Conservation (phyloP, 2,888 invertebrate species). For the Carpatolechia fugitivella region DNA sequence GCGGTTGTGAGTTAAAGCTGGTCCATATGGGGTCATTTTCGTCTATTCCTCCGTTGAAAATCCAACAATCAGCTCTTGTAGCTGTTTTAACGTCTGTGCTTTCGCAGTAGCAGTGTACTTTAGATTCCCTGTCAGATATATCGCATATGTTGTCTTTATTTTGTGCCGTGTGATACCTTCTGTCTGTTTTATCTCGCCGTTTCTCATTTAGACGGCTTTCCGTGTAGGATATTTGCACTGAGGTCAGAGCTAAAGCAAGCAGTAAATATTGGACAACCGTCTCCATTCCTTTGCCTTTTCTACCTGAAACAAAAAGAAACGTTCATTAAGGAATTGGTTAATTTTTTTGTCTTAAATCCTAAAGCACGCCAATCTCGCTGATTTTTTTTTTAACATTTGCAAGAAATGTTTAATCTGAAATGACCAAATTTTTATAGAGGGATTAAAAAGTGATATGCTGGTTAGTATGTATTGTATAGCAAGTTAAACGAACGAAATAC, state of each 20-base stretch:
- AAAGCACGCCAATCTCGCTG: neutral
- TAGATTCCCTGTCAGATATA: conserved; percentile 73
- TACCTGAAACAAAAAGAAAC: conserved; percentile 60
- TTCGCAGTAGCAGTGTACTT: conserved; percentile 84
- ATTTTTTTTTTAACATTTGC: neutral
- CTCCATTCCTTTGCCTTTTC: conserved; percentile 58
- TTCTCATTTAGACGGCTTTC: conserved; percentile 77
- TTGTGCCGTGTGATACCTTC: conserved; percentile 59
- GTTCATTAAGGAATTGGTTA: conserved; percentile 25
- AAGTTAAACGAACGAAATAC: no score
- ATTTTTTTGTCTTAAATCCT: no score
- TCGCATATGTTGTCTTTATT: conserved; percentile 79
- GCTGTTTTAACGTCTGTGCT: conserved; percentile 77
- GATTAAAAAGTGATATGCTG: no score
- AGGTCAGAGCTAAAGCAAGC: conserved; percentile 71
- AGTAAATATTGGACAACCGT: conserved; percentile 74
- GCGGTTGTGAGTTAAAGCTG: conserved; percentile 84
- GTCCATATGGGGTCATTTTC: conserved; percentile 86
- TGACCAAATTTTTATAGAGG: no score
- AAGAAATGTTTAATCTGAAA: no score
- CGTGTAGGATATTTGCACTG: conserved; percentile 75
- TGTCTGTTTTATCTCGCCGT: conserved; percentile 73
- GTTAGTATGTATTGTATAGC: no score
- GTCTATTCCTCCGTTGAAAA: conserved; percentile 83
- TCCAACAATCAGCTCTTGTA: conserved; percentile 87